Evolutionary conservation across 1,140 invertebrate genomes (phyloP).

Genomic region (Drosophila kanapiae): DNA sequence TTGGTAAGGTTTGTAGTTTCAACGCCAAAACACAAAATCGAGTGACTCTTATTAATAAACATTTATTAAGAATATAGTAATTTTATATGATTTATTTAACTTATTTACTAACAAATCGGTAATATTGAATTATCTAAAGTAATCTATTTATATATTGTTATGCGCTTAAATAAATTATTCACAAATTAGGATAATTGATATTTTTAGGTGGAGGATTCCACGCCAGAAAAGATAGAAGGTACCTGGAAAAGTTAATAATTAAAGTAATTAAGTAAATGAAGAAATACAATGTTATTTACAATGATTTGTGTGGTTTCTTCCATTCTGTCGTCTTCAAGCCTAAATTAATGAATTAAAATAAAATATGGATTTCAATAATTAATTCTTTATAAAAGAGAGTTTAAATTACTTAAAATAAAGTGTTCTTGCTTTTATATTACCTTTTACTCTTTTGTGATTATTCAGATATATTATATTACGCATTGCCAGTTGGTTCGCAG

Average conservation of each 20-base stretch:
- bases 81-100: background rate
- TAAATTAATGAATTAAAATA: slow-evolving; percentile 8
- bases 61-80: background rate
- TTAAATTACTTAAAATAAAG: background rate
- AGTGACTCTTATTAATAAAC: too few relatives aligned
- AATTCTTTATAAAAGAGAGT: background rate
- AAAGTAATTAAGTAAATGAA: slow-evolving; percentile 4
- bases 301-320: background rate
- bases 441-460: too few relatives aligned
- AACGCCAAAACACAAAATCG: too few relatives aligned
- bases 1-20: too few relatives aligned
- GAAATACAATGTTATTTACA: slow-evolving; percentile 45
- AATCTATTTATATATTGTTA: too few relatives aligned
- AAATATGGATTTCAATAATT: background rate
- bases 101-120: background rate
- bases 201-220: background rate
- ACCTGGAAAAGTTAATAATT: slow-evolving; percentile 55
- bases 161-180: too few relatives aligned
- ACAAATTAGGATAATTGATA: too few relatives aligned
- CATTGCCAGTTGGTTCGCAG: too few relatives aligned
- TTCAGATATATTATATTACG: too few relatives aligned
- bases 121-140: background rate
- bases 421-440: too few relatives aligned
- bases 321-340: background rate
- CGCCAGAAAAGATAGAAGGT: slow-evolving; percentile 81